Evolutionary conservation across 2,797 vertebrate species (phyloP).

Genomic region (Syndactyla subalaris): DNA sequence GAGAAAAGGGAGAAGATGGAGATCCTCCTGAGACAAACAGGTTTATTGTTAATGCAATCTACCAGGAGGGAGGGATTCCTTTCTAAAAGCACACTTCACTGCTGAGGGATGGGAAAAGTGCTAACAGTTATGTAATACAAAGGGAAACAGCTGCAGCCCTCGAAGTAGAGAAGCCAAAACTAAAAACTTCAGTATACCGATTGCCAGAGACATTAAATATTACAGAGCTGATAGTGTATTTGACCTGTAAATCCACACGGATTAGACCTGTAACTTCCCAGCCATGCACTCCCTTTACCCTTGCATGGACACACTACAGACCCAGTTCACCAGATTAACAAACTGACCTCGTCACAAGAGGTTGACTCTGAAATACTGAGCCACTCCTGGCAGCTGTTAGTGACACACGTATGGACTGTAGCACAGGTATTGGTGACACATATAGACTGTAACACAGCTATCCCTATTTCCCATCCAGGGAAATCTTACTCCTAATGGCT

Average conservation of each 20-base stretch:
- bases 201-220: not conserved
- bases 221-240: not conserved
- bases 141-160: not conserved
- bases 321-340: slow-evolving; percentile 35
- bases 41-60: not conserved
- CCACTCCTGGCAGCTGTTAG: not conserved
- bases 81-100: not conserved
- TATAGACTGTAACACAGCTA: not conserved
- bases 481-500: not conserved
- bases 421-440: too few relatives aligned
- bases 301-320: not conserved
- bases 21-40: not conserved
- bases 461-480: not conserved
- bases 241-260: slow-evolving; percentile 9
- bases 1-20: not conserved
- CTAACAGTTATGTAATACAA: not conserved
- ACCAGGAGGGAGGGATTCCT: not conserved
- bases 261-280: not conserved
- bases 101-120: not conserved
- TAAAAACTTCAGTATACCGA: not conserved
- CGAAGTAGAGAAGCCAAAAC: not conserved
- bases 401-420: too few relatives aligned
- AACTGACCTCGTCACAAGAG: not conserved
- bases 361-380: not conserved
- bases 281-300: not conserved